Evolutionary conservation across 2,888 invertebrate genomes (phyloP).

Genomic region (Galerucella pusilla): DNA sequence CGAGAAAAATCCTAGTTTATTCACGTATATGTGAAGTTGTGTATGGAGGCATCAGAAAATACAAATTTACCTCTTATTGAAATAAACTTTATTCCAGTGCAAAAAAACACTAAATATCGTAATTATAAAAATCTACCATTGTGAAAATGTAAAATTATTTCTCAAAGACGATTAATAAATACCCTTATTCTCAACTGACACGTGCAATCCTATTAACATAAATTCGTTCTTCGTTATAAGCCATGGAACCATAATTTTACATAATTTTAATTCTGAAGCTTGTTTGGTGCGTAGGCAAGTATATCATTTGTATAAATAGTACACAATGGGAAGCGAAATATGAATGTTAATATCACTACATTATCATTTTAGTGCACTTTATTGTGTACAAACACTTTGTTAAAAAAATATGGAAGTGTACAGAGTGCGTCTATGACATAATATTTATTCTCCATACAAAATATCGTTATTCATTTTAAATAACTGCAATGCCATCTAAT

Average conservation of each 20-base stretch:
- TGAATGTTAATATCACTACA: slow-evolving; percentile 4
- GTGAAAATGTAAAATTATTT: not conserved
- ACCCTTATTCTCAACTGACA: slow-evolving; percentile 15
- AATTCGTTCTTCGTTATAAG: slow-evolving; percentile 18
- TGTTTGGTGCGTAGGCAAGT: slow-evolving; percentile 10
- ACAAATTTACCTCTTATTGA: too few species aligned
- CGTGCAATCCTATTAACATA: slow-evolving; percentile 27
- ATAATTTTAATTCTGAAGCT: slow-evolving; percentile 10
- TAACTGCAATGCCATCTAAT: too few species aligned
- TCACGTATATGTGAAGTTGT: too few species aligned
- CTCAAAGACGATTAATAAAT: not conserved
- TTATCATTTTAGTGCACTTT: not conserved
- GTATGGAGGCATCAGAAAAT: too few species aligned
- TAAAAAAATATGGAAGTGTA: not conserved
- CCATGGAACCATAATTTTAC: slow-evolving; percentile 5
- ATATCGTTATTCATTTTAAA: too few species aligned
- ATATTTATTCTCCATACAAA: not conserved
- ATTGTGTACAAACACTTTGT: slow-evolving; percentile 2
- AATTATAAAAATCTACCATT: not conserved
- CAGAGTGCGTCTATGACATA: not conserved
- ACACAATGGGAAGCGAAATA: slow-evolving; percentile 9
- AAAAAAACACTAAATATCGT: not conserved
- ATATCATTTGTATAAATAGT: slow-evolving; percentile 15
- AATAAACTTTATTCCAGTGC: too few species aligned
- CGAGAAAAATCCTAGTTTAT: too few species aligned